phyloP scores from a whole-genome alignment of 1,140 invertebrate species.

The Caenorhabditis latens region DNA sequence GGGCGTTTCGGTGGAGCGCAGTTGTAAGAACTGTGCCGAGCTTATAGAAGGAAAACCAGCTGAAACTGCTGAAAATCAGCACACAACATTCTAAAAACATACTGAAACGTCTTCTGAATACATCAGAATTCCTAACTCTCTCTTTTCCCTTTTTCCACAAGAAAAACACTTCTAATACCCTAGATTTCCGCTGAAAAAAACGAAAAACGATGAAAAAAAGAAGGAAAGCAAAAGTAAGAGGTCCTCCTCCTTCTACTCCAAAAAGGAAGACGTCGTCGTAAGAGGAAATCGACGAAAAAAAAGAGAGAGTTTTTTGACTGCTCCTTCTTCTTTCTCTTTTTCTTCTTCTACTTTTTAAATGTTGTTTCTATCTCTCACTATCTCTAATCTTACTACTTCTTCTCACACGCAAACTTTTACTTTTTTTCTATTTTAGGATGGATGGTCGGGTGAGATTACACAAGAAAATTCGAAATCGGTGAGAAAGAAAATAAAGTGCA shows the following conservation, averaged over 20 bases:
- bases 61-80: too few relatives aligned
- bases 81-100: too few relatives aligned
- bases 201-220: not conserved
- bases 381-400: not conserved
- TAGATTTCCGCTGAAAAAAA: constrained; percentile 14
- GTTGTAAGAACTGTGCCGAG: too few relatives aligned
- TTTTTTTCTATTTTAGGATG: not conserved
- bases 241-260: not conserved
- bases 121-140: too few relatives aligned
- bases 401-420: constrained; percentile 23
- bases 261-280: not conserved
- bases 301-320: constrained; percentile 17
- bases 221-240: not conserved
- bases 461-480: not conserved
- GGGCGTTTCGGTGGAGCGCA: too few relatives aligned
- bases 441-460: not conserved
- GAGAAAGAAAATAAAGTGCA: not conserved
- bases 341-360: constrained; percentile 4
- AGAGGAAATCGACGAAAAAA: constrained; percentile 40
- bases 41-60: too few relatives aligned
- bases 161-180: constrained; percentile 37
- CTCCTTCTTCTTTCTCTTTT: not conserved
- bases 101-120: too few relatives aligned
- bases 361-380: not conserved
- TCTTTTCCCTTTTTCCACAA: too few relatives aligned